A percentile compares a stretch with the other conserved stretches of the same genome.
Conservation (phyloP, 2,888 invertebrate genomes). For the Xanthorhoe spadicearia region DNA sequence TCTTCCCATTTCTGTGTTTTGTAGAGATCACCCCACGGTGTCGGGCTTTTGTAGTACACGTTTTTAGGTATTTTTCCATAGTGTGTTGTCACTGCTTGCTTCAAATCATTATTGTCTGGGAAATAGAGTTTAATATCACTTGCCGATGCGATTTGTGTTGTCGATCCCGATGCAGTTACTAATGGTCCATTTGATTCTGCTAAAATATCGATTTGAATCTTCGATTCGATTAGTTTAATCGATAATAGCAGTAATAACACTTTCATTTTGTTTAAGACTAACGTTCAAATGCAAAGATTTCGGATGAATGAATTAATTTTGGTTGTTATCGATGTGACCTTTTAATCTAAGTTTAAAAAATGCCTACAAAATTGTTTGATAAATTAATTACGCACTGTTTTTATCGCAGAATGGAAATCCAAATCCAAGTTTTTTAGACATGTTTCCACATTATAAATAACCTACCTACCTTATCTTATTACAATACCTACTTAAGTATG, state of each 20-base stretch:
- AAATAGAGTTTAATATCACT: constrained; percentile 64
- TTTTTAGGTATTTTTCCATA: constrained; percentile 58
- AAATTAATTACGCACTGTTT: background rate
- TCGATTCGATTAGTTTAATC: constrained; percentile 47
- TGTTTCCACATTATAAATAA: too few species aligned
- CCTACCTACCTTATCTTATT: background rate
- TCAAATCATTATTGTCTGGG: constrained; percentile 46
- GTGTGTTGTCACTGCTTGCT: constrained; percentile 54
- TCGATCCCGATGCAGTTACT: constrained; percentile 56
- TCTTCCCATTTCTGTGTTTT: constrained; percentile 66
- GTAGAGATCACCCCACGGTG: constrained; percentile 74
- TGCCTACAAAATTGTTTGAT: background rate
- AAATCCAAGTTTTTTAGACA: too few species aligned
- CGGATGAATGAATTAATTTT: constrained; percentile 21
- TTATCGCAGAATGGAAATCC: background rate
- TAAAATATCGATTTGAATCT: constrained; percentile 57
- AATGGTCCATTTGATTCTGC: constrained; percentile 45
- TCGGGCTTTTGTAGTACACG: constrained; percentile 66
- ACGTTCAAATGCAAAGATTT: constrained; percentile 1
- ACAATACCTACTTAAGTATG: too few species aligned
- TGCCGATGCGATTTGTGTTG: constrained; percentile 53
- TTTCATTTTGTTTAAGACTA: constrained; percentile 33
- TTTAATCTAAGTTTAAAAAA: constrained; percentile 14
- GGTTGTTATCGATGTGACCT: constrained; percentile 19
- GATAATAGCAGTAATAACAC: constrained; percentile 22